Evolutionary conservation across 2,888 invertebrate genomes (phyloP).

Genomic region (Thelaira solivaga): DNA sequence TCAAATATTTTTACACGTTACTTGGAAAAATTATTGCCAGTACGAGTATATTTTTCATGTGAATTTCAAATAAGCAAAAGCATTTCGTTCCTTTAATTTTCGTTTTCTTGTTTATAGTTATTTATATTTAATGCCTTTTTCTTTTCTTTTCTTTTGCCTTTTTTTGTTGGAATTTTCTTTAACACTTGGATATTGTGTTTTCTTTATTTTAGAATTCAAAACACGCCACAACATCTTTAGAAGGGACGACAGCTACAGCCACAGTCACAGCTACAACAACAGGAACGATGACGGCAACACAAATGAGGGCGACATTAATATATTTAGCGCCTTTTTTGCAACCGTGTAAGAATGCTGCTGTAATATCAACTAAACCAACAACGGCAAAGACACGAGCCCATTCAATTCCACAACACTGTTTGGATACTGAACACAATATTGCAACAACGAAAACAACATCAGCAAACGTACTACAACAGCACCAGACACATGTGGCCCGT

Average conservation of each 20-base stretch:
- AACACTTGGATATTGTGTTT: slow-evolving; percentile 39
- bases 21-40: slow-evolving; percentile 22
- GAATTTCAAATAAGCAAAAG: slow-evolving; percentile 31
- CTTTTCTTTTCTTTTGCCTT: background rate
- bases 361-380: slow-evolving; percentile 64
- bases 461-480: slow-evolving; percentile 25
- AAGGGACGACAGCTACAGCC: slow-evolving; percentile 56
- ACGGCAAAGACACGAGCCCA: slow-evolving; percentile 36
- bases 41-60: slow-evolving; percentile 37
- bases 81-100: background rate
- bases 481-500: slow-evolving; percentile 59
- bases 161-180: slow-evolving; percentile 30
- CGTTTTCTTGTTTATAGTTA: slow-evolving; percentile 28
- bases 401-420: slow-evolving; percentile 31
- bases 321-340: slow-evolving; percentile 73
- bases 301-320: slow-evolving; percentile 71
- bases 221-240: slow-evolving; percentile 58
- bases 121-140: slow-evolving; percentile 60
- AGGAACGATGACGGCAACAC: slow-evolving; percentile 57
- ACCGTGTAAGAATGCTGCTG: slow-evolving; percentile 73
- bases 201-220: slow-evolving; percentile 56
- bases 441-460: background rate
- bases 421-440: slow-evolving; percentile 35
- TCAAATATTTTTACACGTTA: slow-evolving; percentile 48
- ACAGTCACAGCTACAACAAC: slow-evolving; percentile 47